phyloP scores from a whole-genome alignment of 2,113 vertebrate species.

The Echinops telfairi region DNA sequence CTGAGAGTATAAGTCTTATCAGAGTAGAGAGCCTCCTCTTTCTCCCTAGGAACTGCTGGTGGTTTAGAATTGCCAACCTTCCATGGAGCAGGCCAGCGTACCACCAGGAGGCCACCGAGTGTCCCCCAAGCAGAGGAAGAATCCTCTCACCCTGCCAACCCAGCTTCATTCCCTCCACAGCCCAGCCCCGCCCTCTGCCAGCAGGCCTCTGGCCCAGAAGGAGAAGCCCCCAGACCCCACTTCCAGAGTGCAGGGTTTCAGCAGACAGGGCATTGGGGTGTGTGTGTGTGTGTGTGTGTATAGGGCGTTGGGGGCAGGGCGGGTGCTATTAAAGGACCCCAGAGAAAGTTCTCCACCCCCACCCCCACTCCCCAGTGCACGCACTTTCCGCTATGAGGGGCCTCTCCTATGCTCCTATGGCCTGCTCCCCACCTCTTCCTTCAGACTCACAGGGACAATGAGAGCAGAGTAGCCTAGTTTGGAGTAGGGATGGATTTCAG shows the following conservation, averaged over 20 bases:
- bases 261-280: no score
- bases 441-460: not conserved
- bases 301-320: not conserved
- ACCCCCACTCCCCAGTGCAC: not conserved
- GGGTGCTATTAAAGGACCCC: not conserved
- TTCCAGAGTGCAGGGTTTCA: accelerated
- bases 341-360: not conserved
- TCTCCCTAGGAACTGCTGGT: accelerated
- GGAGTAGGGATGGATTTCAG: not conserved
- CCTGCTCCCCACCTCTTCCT: not conserved
- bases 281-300: no score
- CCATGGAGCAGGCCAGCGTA: no score
- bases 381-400: not conserved
- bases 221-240: not conserved
- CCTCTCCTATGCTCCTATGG: not conserved
- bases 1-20: no score
- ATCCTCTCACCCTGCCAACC: no score
- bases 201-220: not conserved
- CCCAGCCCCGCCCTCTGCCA: no score
- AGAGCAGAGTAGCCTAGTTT: no score
- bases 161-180: no score
- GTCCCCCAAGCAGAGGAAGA: no score
- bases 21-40: not conserved
- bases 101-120: no score
- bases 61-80: no score